phyloP scores from a whole-genome alignment of 2,888 invertebrate genomes.

The Oxyscelio sp. region DNA sequence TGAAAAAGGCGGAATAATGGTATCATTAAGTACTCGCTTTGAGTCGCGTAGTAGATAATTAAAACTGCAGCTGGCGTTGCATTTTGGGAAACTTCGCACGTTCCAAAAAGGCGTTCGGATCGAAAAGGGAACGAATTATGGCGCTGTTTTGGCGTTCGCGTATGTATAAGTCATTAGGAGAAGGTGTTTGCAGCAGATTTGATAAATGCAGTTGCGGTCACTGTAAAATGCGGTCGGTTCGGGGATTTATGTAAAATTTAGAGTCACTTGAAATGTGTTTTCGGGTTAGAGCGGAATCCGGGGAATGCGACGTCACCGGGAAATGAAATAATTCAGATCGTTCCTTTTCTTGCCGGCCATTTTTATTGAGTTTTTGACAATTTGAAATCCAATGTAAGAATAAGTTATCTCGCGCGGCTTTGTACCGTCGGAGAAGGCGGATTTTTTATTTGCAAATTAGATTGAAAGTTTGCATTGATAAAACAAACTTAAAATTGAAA shows the following conservation, averaged over 20 bases:
- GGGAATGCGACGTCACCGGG: constrained; percentile 37
- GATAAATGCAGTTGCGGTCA: constrained; percentile 61
- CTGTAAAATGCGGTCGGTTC: constrained; percentile 50
- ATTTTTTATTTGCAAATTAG: constrained; percentile 42
- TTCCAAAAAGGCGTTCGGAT: constrained; percentile 8
- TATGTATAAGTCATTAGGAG: constrained; percentile 64
- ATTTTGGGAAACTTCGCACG: not conserved
- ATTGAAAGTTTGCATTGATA: constrained; percentile 65
- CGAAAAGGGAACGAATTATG: constrained; percentile 8
- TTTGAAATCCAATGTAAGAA: constrained; percentile 46
- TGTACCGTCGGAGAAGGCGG: not conserved
- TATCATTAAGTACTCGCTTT: constrained; percentile 26
- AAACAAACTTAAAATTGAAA: constrained; percentile 65
- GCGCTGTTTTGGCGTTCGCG: constrained; percentile 3
- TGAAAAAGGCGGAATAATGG: not conserved
- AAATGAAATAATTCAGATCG: constrained; percentile 34
- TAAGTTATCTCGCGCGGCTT: constrained; percentile 30
- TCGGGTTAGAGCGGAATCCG: constrained; percentile 22
- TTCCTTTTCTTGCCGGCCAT: not conserved
- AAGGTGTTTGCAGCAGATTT: constrained; percentile 63
- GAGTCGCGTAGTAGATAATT: constrained; percentile 17
- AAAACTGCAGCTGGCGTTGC: constrained; percentile 9
- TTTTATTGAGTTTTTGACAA: constrained; percentile 45
- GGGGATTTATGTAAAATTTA: constrained; percentile 58
- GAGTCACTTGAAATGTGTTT: constrained; percentile 55